These are phyloP conservation scores for Papilio helenus DNA, from an alignment of 1,140 invertebrate species.

Conservation along the genomic window DNA sequence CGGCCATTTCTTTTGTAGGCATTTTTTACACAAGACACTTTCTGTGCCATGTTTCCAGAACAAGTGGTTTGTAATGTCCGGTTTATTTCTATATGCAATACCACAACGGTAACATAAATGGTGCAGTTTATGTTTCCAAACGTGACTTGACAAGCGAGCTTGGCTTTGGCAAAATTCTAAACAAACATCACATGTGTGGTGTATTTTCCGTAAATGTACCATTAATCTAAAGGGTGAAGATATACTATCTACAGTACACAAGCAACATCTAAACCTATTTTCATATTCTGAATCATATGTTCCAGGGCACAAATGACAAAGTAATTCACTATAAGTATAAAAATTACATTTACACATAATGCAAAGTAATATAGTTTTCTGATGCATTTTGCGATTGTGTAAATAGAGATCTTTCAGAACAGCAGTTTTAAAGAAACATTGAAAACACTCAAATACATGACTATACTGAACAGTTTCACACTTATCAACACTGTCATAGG, in stretches of 20 bases:
- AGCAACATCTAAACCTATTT: constrained; percentile 87
- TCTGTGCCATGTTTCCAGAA: constrained; percentile 96
- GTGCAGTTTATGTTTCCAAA: constrained; percentile 94
- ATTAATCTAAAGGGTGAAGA: constrained; percentile 93
- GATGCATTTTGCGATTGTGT: constrained; percentile 92
- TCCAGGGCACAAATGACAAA: constrained; percentile 93
- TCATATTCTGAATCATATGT: constrained; percentile 86
- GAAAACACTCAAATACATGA: constrained; percentile 91
- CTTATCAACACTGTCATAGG: constrained; percentile 85
- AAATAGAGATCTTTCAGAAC: constrained; percentile 92
- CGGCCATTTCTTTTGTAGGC: constrained; percentile 94
- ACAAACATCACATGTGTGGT: constrained; percentile 93
- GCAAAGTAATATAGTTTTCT: constrained; percentile 90
- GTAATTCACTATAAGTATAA: constrained; percentile 92
- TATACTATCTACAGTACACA: constrained; percentile 88
- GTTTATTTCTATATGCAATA: constrained; percentile 92
- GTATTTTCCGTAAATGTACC: constrained; percentile 92
- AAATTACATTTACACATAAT: constrained; percentile 94
- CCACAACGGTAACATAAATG: constrained; percentile 93
- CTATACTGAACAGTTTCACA: constrained; percentile 79
- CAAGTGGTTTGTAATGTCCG: constrained; percentile 93
- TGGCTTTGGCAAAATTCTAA: constrained; percentile 91
- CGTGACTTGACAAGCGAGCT: constrained; percentile 90
- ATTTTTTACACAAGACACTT: constrained; percentile 92
- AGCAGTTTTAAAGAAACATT: constrained; percentile 89